Evolutionary conservation across 2,113 vertebrate genomes (phyloP).

Genomic region (Spizaetus ornatus): DNA sequence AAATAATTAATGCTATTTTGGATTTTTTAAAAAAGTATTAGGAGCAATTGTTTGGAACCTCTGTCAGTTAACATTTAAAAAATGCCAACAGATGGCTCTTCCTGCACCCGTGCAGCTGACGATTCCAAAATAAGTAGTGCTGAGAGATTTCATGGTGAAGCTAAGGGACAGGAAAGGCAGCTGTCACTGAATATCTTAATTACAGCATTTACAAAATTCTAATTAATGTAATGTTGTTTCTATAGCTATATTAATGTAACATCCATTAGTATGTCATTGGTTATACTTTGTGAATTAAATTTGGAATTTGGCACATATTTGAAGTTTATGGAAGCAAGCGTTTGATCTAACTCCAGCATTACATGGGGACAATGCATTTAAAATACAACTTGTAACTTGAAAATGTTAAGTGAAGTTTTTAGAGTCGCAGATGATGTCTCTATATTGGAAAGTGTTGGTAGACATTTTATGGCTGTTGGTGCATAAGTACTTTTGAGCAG

Average conservation of each 20-base stretch:
- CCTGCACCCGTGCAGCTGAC: slow-evolving; percentile 66
- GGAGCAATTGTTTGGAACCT: slow-evolving; percentile 45
- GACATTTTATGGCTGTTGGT: background rate
- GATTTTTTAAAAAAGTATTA: background rate
- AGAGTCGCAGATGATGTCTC: background rate
- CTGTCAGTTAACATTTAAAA: slow-evolving; percentile 69
- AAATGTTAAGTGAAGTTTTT: background rate
- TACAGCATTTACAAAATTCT: slow-evolving; percentile 75
- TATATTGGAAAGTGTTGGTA: background rate
- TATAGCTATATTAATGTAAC: slow-evolving; percentile 77
- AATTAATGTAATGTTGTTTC: slow-evolving; percentile 81
- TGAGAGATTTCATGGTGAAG: slow-evolving; percentile 73
- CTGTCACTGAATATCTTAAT: slow-evolving; percentile 79
- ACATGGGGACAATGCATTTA: background rate
- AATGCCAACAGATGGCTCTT: slow-evolving; percentile 75
- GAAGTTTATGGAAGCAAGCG: slow-evolving; percentile 20
- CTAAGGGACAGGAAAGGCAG: slow-evolving; percentile 75
- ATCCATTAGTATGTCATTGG: slow-evolving; percentile 65
- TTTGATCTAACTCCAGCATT: background rate
- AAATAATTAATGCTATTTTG: background rate
- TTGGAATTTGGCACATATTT: slow-evolving; percentile 60
- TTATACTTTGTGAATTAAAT: slow-evolving; percentile 63
- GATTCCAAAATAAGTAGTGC: slow-evolving; percentile 68
- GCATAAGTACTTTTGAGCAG: background rate
- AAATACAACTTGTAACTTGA: background rate